Evolutionary conservation across 2,797 vertebrate species (phyloP), one percentile per base, ranked within the genome.

Genomic region (Micrastur ruficollis): DNA sequence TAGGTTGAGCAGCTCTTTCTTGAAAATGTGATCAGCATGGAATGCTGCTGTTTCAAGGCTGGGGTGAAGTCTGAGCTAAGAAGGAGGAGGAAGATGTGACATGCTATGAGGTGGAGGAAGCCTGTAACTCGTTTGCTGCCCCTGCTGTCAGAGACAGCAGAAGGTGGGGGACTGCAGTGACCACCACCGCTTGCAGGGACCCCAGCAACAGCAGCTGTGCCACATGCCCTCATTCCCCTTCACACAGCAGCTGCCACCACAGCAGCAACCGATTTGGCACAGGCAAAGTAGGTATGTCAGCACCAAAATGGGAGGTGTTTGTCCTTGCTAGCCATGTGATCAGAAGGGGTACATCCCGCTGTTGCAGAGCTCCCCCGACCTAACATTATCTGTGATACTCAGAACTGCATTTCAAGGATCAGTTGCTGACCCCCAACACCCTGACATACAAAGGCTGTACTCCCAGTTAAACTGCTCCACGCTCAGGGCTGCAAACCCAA

Each of bases 271-370:
- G n/a, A 31, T 17, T 56, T 38, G 70, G 56, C 66, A 63, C 15
- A 52, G 31, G 31, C 10, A 50, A 74, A 61, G 65, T 3, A 26
- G 29, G 10, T 7, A 29, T 1, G 10, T 27, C 75, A 76, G 50
- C 38, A 47, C 40, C 19, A 67, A 80, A 59, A n/a, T 2, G 10
- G 12, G 50, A 81, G 32, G 26, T 14, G 42, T 58, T 82, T 31
- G 20, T 50, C 26, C 75, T 76, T 44, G 59, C 23, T 46, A 82
- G 49, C 44, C 63, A 25, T 0, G 0, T 0, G 0, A 18, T 32
- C 26, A 25, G 76, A 26, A 46, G 31, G 38, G 42, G 8, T 38
- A 50, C 3, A 1, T 67, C 58, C 40, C 11, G 8, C 42, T 1
- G 11, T 1, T 27, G 56, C 50, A n/a, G 76, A 53, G 72, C 42